Percentiles rank a stretch among this genome's conserved stretches.
Conservation (phyloP, 1,140 invertebrate species). For the Cheumatopsyche charites region DNA sequence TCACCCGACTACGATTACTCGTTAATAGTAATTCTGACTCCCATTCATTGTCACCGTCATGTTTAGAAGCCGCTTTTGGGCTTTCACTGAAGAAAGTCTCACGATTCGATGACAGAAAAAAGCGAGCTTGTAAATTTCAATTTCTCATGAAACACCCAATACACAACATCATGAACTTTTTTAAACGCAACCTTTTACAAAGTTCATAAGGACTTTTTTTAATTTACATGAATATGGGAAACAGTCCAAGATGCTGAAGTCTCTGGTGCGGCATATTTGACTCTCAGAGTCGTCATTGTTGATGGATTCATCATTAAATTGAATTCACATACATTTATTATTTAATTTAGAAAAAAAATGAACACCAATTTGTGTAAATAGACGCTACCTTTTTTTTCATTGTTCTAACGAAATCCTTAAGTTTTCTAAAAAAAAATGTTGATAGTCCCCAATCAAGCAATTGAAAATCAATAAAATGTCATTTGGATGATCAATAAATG, state of each 20-base stretch:
- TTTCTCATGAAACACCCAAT: background rate
- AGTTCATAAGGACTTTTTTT: background rate
- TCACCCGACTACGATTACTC: background rate
- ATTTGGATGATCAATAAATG: too few relatives aligned
- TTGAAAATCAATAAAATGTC: too few relatives aligned
- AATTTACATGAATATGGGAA: background rate
- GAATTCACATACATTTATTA: slow-evolving; percentile 14
- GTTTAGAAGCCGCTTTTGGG: slow-evolving; percentile 17
- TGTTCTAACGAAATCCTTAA: background rate
- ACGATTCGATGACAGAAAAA: background rate
- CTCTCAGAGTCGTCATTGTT: slow-evolving; percentile 15
- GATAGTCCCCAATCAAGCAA: slow-evolving; percentile 17
- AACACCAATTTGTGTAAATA: slow-evolving; percentile 23
- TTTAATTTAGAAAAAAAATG: slow-evolving; percentile 1
- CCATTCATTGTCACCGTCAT: slow-evolving; percentile 20
- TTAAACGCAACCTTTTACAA: background rate
- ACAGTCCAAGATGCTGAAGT: background rate
- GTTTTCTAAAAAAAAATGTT: background rate
- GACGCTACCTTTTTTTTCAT: background rate
- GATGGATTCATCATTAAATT: slow-evolving; percentile 10
- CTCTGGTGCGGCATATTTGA: background rate
- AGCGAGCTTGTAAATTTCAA: slow-evolving; percentile 18
- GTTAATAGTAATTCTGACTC: slow-evolving; percentile 1
- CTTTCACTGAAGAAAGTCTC: background rate
- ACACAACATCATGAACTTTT: background rate